Conservation (phyloP, 2,797 vertebrate genomes). For the Perdix hodgsoniae region DNA sequence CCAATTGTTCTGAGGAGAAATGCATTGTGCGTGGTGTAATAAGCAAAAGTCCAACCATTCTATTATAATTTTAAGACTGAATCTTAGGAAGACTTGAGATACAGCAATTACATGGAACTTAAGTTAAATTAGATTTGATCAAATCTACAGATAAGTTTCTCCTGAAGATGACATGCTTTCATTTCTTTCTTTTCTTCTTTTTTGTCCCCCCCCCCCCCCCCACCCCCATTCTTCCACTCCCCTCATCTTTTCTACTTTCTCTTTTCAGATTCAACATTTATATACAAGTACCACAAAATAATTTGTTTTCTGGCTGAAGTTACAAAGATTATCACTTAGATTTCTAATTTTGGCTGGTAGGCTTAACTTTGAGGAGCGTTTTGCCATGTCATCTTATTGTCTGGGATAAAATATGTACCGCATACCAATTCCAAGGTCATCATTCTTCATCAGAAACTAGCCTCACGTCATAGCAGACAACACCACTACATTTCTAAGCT, state of each 20-base stretch:
- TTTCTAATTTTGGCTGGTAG: background rate
- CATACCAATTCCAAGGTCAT: background rate
- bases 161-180: background rate
- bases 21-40: background rate
- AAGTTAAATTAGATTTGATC: background rate
- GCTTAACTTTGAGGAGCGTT: background rate
- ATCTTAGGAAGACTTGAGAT: background rate
- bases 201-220: too few species aligned
- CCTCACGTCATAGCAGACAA: background rate
- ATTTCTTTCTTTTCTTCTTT: too few species aligned
- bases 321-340: background rate
- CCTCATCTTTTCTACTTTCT: background rate
- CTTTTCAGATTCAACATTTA: too few species aligned
- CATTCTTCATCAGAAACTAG: background rate
- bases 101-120: background rate
- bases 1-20: background rate
- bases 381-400: background rate
- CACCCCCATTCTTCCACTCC: background rate
- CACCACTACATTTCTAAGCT: background rate
- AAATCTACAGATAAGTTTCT: background rate
- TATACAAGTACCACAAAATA: background rate
- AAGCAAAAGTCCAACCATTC: background rate
- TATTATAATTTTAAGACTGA: background rate
- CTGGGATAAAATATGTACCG: background rate
- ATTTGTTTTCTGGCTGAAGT: background rate